Base-by-base conservation (phyloP, 2,888 invertebrate species). In the Dusona sp. region DNA sequence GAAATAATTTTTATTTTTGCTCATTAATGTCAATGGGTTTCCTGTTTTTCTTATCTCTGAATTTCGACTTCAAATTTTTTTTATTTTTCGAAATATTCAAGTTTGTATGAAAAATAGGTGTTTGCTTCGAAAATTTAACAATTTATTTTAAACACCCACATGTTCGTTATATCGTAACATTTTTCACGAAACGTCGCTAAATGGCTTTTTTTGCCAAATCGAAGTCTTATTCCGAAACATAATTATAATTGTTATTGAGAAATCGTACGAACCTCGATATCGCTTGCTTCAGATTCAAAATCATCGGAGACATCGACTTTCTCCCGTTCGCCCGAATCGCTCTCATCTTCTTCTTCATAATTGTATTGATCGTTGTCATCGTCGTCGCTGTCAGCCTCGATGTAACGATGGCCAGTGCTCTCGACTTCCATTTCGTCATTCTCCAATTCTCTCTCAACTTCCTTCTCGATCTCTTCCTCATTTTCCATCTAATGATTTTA, bases 211-310 rank as follows among this genome's bases (percentile, higher is more conserved):
- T 22, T 51, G 1, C 36, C 51, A 48, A 19, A 70, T 48, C 3
- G 1, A 48, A 33, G 29, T 68, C 16, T 68, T 9, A 19, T 8
- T 45, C 8, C 1, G 11, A 51, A 19, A 29, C 11, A 36, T 4
- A 16, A 57, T 57, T 38, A 22, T 54, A 3, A 38, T 65, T 51
- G 75, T 79, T 8, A 79, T 38, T 25, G 29, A 45, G 11, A 25
- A 9, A 70, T 13, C 19, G 45, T 2, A 73, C 86, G 42, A 78
- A 98, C 98, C 96, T 98, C 98, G 92, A 98, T 97, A 94, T 98
- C 98, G 38, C 97, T 97, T 57, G 95, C 95, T 88, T 97, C 97
- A 0, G 96, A 96, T 93, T 96, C 97, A 92, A 97, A 97, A 93
- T 96, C 96, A 89, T 97, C 97, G 65, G 95, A 96, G 54, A 97